Conservation (phyloP, 2,888 invertebrate genomes). For the Plutella xylostella region DNA sequence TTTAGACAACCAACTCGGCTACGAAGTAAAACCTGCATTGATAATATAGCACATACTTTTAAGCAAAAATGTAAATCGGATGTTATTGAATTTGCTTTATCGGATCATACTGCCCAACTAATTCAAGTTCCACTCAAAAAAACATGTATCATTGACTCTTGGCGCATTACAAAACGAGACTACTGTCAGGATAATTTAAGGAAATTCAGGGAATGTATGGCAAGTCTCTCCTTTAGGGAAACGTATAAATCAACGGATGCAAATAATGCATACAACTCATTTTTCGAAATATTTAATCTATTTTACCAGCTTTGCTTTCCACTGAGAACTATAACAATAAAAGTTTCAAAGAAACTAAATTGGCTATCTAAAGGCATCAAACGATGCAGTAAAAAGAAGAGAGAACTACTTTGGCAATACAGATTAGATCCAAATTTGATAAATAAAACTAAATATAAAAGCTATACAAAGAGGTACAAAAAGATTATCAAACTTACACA, state of each 20-base stretch:
- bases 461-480: not conserved
- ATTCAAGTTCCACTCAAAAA: not conserved
- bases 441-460: not conserved
- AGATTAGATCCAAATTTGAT: not conserved
- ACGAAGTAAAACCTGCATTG: constrained; percentile 10
- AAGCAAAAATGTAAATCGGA: not conserved
- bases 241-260: not conserved
- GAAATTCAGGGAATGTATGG: not conserved
- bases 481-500: not conserved
- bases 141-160: not conserved
- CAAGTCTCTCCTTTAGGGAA: not conserved
- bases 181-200: not conserved
- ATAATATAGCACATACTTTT: not conserved
- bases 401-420: not conserved
- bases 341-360: not conserved
- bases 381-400: not conserved
- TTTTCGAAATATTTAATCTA: not conserved
- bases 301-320: not conserved
- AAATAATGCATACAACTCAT: not conserved
- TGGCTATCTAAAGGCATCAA: not conserved
- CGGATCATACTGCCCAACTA: not conserved
- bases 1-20: constrained; percentile 4
- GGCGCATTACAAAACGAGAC: not conserved
- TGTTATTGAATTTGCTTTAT: not conserved
- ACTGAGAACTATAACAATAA: not conserved